Base-by-base conservation (phyloP, 2,113 vertebrate species). In the Chinchilla lanigera region DNA sequence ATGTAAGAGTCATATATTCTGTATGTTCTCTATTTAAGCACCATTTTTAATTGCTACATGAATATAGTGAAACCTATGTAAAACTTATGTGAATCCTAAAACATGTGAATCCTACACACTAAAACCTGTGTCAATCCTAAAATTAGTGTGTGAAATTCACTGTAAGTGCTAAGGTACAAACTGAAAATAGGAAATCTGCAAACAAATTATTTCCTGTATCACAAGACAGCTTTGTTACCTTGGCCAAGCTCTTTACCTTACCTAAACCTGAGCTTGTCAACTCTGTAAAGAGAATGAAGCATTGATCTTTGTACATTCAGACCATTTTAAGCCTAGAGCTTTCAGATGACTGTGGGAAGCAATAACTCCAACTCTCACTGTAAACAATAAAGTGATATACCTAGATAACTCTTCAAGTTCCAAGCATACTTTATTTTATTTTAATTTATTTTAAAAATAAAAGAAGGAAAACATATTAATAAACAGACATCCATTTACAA, bases 21-120 rank as follows among this genome's bases (percentile, higher is more conserved):
- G 24, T 86, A 44, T 17, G 16, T 44, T 33, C 90, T 30, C 30
- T 94, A 78, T 93, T 90, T 88, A 94, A 90, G 19, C 30, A 93
- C 22, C 28, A 73, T 50, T 93, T 93, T 89, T 4, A 78, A 65
- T 30, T 81, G 44, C 33, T 93, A 44, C 73, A 52, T 63, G 6
- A 38, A 61, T 28, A 28, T 22, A 61, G 1, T 61, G 26, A 61
- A 60, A 24, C 22, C 7, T 10, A 61, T 26, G 24, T 61, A 61
- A 61, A 61, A 61, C 60, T 22, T 61, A 61, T 61, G 60, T 61
- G 60, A 61, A 28, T 26, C 24, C 24, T 60, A 60, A 61, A 61
- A 61, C 58, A 60, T 60, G 58, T 22, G 20, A 60, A 60, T 60
- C 19, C 58, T 60, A 52, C 17, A 54, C 35, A 69, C 16, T 61